Base-by-base conservation (phyloP, 2,888 invertebrate genomes). In the Zygaena filipendulae region DNA sequence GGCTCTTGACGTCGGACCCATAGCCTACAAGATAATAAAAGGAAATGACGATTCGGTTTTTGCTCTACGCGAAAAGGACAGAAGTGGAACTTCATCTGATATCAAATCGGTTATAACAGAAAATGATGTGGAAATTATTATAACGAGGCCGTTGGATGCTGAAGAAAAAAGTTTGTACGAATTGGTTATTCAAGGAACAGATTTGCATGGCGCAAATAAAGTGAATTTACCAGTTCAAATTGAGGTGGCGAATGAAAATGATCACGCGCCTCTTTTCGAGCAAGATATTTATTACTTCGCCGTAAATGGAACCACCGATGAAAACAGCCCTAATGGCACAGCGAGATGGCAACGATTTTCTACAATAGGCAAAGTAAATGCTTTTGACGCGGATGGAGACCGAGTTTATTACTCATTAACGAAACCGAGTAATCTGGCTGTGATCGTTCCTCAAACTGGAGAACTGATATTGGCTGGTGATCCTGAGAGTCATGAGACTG, bases 371-470 rank as follows among this genome's bases (percentile, higher is more conserved):
- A 88, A 86, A 52, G 92, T 97, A 8, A 86, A 86, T 38, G 97
- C 97, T 0, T 86, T 83, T 29, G 97, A 97, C 61, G 88, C 88
- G 1, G 97, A 97, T 61, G 93, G 92, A n/a, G 95, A 95, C 63
- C 87, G 88, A 47, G 84, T 95, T n/a, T 91, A 92, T 27, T 97
- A 96, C 61, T 87, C 89, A 29, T 71, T 97, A 29, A 84, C 86
- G 30, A 86, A 89, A 3, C 91, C 92, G 7, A 92, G 88, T 40
- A 91, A 91, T 52, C 81, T 91, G 42, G 87, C 93, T 21, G 91
- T 95, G 8, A 91, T 97, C 41, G 92, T 96, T 3, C 95, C 96
- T 0, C 94, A 94, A 70, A 94, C 95, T 1, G 97, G 97, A 0
- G 92, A 94, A 57, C 72, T 97, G 10, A 86, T 95, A 49, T 63